Evolutionary conservation across 2,888 invertebrate species (phyloP).

Genomic region (Microchrysa polita): DNA sequence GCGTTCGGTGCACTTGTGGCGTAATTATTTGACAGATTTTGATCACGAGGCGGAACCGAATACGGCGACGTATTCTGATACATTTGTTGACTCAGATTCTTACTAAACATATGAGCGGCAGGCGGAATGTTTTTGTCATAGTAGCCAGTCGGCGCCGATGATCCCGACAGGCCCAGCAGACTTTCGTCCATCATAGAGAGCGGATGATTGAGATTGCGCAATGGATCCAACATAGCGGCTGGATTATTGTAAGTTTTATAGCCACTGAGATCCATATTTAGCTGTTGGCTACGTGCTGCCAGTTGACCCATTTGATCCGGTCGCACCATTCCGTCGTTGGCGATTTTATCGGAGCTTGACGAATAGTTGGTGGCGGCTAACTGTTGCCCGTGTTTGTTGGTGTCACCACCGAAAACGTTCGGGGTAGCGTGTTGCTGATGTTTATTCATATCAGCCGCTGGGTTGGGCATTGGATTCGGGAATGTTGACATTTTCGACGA

Average conservation of each 20-base stretch:
- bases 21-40: neutral
- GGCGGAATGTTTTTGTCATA: constrained; percentile 71
- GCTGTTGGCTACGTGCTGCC: constrained; percentile 40
- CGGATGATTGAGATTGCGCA: constrained; percentile 51
- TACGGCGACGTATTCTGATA: constrained; percentile 54
- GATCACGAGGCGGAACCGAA: constrained; percentile 56
- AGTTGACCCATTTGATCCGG: constrained; percentile 51
- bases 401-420: constrained; percentile 50
- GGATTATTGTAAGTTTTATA: constrained; percentile 56
- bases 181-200: constrained; percentile 56
- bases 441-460: constrained; percentile 35
- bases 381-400: constrained; percentile 52
- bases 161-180: constrained; percentile 57
- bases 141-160: constrained; percentile 59
- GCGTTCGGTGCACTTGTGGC: constrained; percentile 51
- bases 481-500: constrained; percentile 33
- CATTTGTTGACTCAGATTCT: constrained; percentile 64
- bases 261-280: constrained; percentile 51
- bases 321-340: constrained; percentile 45
- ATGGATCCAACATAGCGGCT: constrained; percentile 51
- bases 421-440: constrained; percentile 48
- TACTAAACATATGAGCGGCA: constrained; percentile 70
- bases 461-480: constrained; percentile 21
- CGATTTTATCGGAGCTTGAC: constrained; percentile 39
- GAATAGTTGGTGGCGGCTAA: constrained; percentile 17